Evolutionary conservation across 2,113 vertebrate species (phyloP).

Genomic region (Heloderma charlesbogerti): DNA sequence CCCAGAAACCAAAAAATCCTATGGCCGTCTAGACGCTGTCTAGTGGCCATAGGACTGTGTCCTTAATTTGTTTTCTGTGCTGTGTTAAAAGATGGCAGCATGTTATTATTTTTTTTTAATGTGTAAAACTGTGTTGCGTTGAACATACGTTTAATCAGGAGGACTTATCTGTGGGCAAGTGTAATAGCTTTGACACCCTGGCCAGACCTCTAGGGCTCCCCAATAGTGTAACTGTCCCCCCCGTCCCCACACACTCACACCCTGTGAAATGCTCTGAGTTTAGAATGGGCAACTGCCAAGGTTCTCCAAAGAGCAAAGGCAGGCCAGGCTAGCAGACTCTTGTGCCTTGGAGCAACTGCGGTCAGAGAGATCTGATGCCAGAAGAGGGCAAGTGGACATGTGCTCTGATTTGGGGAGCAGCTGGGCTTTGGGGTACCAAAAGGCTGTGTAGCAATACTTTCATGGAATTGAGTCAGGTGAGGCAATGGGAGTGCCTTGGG

Average conservation of each 20-base stretch:
- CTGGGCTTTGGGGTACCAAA: neutral
- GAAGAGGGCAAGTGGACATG: neutral
- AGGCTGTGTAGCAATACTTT: neutral
- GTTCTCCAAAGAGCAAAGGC: neutral
- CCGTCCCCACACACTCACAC: too few species aligned
- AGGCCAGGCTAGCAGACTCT: neutral
- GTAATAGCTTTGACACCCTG: neutral
- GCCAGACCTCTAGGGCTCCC: neutral
- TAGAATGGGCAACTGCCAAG: neutral
- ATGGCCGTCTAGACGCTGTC: too few species aligned
- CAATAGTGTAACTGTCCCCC: too few species aligned
- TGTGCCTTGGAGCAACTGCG: neutral
- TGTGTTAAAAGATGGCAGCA: neutral
- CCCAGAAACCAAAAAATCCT: too few species aligned
- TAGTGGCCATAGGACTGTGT: too few species aligned
- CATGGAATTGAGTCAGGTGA: neutral
- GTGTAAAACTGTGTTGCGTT: neutral
- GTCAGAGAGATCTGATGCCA: neutral
- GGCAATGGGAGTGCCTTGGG: neutral
- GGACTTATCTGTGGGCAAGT: neutral
- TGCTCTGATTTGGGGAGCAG: neutral
- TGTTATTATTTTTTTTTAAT: neutral
- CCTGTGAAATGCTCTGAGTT: neutral
- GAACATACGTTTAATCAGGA: neutral
- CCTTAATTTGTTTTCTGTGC: neutral